A percentile compares a stretch with the other conserved stretches of the same genome.
phyloP scores from a whole-genome alignment of 2,113 vertebrate species.

The Antechinus stuartii region DNA sequence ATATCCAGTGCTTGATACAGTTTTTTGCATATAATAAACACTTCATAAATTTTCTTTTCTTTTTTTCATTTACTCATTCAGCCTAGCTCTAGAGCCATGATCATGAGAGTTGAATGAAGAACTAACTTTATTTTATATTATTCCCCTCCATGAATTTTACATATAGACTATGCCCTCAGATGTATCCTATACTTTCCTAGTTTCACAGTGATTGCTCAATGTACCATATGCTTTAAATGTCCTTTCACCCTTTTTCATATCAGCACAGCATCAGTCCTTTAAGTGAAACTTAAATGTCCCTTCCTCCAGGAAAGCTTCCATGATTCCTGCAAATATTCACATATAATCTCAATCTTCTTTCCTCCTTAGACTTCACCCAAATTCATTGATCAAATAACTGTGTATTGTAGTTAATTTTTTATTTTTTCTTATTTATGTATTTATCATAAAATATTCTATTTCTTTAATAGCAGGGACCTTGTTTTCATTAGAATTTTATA shows the following conservation, averaged over 20 bases:
- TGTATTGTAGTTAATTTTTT: neutral
- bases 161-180: neutral
- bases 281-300: neutral
- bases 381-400: neutral
- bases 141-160: neutral
- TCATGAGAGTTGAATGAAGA: neutral
- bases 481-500: neutral
- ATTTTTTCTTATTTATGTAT: neutral
- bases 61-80: no score
- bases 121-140: neutral
- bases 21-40: neutral
- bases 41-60: neutral
- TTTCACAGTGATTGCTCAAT: neutral
- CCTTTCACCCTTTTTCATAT: neutral
- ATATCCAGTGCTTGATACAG: neutral
- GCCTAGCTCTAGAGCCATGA: neutral
- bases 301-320: neutral
- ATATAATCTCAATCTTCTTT: neutral
- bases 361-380: neutral
- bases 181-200: no score
- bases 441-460: neutral
- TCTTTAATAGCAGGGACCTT: neutral
- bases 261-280: neutral
- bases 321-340: neutral
- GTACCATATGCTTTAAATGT: neutral